Conservation (phyloP, 2,888 invertebrate species). For the Idaea dimidiata region DNA sequence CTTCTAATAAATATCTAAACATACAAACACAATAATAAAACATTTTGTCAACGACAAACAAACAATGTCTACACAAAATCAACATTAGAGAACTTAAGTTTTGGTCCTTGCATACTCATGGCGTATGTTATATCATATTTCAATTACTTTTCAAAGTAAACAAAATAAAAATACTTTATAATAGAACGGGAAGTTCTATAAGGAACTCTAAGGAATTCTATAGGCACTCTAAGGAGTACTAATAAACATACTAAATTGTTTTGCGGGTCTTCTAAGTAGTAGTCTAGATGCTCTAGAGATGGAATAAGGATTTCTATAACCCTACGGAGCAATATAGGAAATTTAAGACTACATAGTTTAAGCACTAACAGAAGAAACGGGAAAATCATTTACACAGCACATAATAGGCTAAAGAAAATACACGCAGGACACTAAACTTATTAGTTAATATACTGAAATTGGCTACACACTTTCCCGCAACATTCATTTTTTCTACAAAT, state of each 20-base stretch:
- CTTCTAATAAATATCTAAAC: conserved; percentile 29
- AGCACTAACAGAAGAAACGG: background rate
- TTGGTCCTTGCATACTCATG: conserved; percentile 33
- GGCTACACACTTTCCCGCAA: background rate
- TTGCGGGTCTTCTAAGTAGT: too few species aligned
- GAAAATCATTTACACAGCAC: background rate
- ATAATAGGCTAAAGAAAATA: background rate
- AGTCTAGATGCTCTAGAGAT: too few species aligned
- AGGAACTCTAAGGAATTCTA: too few species aligned
- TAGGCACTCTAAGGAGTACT: too few species aligned
- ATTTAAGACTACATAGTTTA: background rate
- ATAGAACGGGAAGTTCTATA: background rate
- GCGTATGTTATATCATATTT: background rate
- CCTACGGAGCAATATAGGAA: background rate
- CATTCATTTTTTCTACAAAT: background rate
- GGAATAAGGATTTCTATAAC: background rate
- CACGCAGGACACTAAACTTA: background rate
- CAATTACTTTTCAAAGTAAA: background rate
- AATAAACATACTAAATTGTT: too few species aligned
- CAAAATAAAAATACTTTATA: background rate
- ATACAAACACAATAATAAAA: conserved; percentile 17
- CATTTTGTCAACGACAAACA: background rate
- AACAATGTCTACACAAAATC: background rate
- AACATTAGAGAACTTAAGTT: conserved; percentile 9
- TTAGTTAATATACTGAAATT: background rate